A percentile compares a stretch with the other conserved stretches of the same genome.
Conservation (phyloP, 2,797 vertebrate genomes). For the Notoglanidium macrostoma region DNA sequence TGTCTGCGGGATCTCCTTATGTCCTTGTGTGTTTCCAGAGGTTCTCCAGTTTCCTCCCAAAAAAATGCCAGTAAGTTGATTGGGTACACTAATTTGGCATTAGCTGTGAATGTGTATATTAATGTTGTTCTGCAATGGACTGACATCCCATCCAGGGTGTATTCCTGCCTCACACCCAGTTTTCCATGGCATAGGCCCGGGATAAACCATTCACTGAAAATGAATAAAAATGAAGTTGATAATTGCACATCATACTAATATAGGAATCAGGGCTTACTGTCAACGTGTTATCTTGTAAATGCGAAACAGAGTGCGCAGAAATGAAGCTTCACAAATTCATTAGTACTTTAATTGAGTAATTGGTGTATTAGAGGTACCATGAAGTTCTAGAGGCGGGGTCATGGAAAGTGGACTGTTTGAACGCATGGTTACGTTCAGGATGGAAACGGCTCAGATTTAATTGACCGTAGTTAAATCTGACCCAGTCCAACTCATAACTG, state of each 20-base stretch:
- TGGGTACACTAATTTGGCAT: neutral
- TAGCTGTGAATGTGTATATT: neutral
- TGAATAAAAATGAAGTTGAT: neutral
- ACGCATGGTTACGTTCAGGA: neutral
- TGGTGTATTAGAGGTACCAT: neutral
- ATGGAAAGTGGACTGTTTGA: no score
- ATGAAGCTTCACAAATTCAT: neutral
- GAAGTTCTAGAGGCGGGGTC: neutral
- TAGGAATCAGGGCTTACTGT: neutral
- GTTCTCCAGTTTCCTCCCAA: neutral
- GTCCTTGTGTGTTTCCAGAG: neutral
- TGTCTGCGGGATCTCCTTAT: neutral
- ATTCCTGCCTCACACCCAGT: neutral
- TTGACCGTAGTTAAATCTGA: neutral
- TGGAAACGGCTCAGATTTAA: neutral
- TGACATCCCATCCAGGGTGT: neutral
- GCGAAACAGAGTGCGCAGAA: neutral
- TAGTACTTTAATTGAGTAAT: neutral
- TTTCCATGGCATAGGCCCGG: neutral
- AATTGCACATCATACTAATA: neutral
- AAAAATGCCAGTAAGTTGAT: no score
- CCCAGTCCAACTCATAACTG: neutral
- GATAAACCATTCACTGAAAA: neutral
- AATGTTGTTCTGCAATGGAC: neutral
- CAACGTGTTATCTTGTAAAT: neutral